Evolutionary conservation across 2,797 vertebrate species (phyloP).

Genomic region (Otolemur crassicaudatus): DNA sequence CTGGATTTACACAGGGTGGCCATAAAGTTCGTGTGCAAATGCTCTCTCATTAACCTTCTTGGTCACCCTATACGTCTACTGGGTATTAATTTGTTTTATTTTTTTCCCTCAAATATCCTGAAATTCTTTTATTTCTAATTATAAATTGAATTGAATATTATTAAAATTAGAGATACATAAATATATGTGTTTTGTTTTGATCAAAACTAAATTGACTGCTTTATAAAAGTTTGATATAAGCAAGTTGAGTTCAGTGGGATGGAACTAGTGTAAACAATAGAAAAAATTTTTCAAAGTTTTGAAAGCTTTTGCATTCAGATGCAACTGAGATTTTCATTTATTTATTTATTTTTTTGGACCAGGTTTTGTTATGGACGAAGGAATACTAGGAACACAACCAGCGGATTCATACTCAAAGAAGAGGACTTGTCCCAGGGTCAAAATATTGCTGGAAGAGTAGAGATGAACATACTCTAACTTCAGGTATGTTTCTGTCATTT

Average conservation of each 20-base stretch:
- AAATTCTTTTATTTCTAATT: background rate
- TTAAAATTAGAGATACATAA: background rate
- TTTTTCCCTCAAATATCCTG: background rate
- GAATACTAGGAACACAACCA: background rate
- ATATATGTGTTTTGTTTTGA: background rate
- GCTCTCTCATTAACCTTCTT: too few relatives aligned
- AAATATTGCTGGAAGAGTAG: constrained; percentile 4
- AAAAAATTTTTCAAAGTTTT: background rate
- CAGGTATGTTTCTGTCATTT: background rate
- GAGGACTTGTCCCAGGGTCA: background rate
- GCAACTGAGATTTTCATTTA: background rate
- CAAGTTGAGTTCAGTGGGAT: background rate
- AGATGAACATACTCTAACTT: background rate
- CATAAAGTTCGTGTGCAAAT: too few relatives aligned
- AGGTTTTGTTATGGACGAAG: background rate
- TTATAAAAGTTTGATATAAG: background rate
- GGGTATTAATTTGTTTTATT: background rate
- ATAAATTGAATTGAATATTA: background rate
- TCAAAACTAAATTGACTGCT: background rate
- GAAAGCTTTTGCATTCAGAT: background rate
- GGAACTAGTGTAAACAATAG: background rate
- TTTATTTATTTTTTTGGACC: too few relatives aligned
- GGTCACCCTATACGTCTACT: background rate
- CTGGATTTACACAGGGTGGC: too few relatives aligned
- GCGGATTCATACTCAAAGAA: background rate